Evolutionary conservation across 1,140 invertebrate species (phyloP), one percentile per base, ranked within the genome.

Genomic region (Drosophila orosa): DNA sequence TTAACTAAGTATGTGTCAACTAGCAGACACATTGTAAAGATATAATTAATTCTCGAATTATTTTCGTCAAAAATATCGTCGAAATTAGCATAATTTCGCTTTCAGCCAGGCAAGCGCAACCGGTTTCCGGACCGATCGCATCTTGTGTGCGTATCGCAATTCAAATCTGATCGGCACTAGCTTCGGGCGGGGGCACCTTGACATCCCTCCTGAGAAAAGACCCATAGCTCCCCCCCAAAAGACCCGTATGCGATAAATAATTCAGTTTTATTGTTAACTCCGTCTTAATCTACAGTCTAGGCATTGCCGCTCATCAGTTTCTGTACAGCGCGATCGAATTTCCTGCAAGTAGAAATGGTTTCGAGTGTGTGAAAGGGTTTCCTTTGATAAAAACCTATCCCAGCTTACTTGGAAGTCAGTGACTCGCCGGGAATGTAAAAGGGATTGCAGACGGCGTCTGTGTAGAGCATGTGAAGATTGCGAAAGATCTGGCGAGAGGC

Each of bases 381-480:
- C 0, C 19, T 17, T 3, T 3, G 35, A 10, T 17, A 19, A 29
- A 35, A 42, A 4, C 3, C 3, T n/a, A 13, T 52, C 13, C 8
- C 27, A 17, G 19, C 94, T 94, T 94, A 97, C 97, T 94, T 95
- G 5, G 97, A 98, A 40, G 93, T 94, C 47, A 98, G 96, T 76
- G 94, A 94, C 82, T 97, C 96, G 22, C 96, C 97, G 45, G 98
- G 97, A 90, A 96, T 95, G 92, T 98, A 98, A 92, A 99, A 99
- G 48, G 98, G 98, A 94, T 98, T 98, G 87, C 97, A 98, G 17
- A 99, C 95, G 80, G 97, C 95, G 92, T 99, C 97, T 3, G 97
- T 96, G 92, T 98, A 99, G 13, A 97, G 95, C 54, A 95, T 94
- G 92, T 99, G 98, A 25, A 99, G 93, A 92, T 97, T 96, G 61